Evolutionary conservation across 2,888 invertebrate genomes (phyloP).

Genomic region (Nephrotoma flavescens): DNA sequence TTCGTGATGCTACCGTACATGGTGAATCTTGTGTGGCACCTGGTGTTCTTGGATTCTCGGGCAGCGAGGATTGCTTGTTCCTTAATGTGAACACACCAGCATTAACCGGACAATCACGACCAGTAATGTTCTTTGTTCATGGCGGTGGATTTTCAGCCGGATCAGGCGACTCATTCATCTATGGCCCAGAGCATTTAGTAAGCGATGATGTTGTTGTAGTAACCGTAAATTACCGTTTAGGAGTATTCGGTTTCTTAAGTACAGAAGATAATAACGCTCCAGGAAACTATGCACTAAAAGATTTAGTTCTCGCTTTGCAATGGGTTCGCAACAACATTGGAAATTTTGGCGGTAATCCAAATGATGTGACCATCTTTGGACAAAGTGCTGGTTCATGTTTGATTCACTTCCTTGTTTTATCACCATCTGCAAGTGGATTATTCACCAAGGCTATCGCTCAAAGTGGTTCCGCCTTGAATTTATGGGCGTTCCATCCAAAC

Average conservation of each 20-base stretch:
- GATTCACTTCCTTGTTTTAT: conserved; percentile 11
- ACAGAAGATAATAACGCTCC: conserved; percentile 50
- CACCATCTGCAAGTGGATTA: conserved; percentile 29
- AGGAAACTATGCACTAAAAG: conserved; percentile 56
- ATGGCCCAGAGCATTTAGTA: conserved; percentile 12
- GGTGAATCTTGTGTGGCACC: conserved; percentile 6
- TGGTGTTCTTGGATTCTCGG: not conserved
- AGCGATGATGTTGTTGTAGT: conserved; percentile 10
- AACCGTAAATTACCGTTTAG: conserved; percentile 12
- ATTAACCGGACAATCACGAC: not conserved
- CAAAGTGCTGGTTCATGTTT: conserved; percentile 10
- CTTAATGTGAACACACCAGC: conserved; percentile 11
- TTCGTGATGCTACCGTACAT: conserved; percentile 7
- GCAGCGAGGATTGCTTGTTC: conserved; percentile 11
- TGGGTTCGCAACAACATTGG: conserved; percentile 52
- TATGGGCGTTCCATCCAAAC: conserved; percentile 40
- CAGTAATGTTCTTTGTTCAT: conserved; percentile 11
- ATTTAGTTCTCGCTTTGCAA: conserved; percentile 48
- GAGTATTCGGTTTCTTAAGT: conserved; percentile 46
- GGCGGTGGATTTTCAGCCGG: conserved; percentile 12
- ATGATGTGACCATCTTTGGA: conserved; percentile 48
- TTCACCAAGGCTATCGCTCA: conserved; percentile 47
- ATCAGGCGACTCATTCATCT: conserved; percentile 7
- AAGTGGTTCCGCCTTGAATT: conserved; percentile 47
- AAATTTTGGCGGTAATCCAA: conserved; percentile 52